Evolutionary conservation across 2,797 vertebrate genomes (phyloP).

Genomic region (Iguana delicatissima): DNA sequence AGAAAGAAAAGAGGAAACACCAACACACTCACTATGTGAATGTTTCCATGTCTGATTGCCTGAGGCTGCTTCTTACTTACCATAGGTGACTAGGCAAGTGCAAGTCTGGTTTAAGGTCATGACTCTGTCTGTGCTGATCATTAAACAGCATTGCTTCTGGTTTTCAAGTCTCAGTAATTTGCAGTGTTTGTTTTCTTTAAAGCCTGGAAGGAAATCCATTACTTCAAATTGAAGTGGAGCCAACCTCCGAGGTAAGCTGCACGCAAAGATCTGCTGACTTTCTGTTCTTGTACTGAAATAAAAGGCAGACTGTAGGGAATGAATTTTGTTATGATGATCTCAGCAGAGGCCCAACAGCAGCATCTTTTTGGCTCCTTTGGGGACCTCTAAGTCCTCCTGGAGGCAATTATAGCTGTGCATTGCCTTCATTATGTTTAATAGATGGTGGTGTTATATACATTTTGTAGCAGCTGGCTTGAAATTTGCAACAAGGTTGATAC

Average conservation of each 20-base stretch:
- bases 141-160: background rate
- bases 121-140: background rate
- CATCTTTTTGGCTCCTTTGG: background rate
- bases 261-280: background rate
- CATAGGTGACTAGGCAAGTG: background rate
- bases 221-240: slow-evolving; percentile 99
- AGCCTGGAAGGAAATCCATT: slow-evolving; percentile 92
- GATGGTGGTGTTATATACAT: slow-evolving; percentile 14
- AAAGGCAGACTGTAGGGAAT: background rate
- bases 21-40: background rate
- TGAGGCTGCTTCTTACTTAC: background rate
- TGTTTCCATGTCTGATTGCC: background rate
- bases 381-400: slow-evolving; percentile 5
- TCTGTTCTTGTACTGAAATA: background rate
- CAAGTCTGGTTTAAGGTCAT: background rate
- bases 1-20: too few species aligned
- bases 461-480: slow-evolving; percentile 3
- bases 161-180: background rate
- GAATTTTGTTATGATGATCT: background rate
- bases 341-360: background rate
- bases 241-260: slow-evolving; percentile 92
- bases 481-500: slow-evolving; percentile 36
- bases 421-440: slow-evolving; percentile 44
- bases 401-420: background rate
- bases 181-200: slow-evolving; percentile 65